These are phyloP conservation scores for Seladonia tumulorum DNA, from an alignment of 2,888 invertebrate genomes.

Conservation along the genomic window DNA sequence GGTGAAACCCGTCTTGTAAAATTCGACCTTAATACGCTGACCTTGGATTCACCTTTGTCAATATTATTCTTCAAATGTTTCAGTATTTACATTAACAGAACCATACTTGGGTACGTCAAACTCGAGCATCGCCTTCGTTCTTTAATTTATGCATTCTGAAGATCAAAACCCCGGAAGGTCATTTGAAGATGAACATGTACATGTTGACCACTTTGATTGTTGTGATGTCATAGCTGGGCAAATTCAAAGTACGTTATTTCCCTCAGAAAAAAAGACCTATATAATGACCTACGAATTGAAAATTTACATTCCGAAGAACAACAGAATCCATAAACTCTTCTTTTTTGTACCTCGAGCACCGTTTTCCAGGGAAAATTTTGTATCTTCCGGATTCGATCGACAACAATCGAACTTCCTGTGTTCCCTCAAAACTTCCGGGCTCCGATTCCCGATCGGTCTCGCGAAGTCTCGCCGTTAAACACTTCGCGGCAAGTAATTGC, in stretches of 20 bases:
- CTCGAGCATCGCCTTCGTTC: background rate
- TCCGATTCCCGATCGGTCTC: background rate
- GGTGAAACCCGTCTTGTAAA: too few relatives aligned
- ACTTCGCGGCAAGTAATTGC: background rate
- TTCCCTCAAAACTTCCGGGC: background rate
- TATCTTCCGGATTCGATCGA: background rate
- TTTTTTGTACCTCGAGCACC: background rate
- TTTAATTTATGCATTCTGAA: background rate
- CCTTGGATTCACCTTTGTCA: background rate
- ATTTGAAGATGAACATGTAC: background rate
- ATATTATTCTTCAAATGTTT: background rate
- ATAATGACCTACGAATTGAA: too few relatives aligned
- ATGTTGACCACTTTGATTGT: too few relatives aligned
- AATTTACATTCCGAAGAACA: background rate
- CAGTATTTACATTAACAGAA: too few relatives aligned
- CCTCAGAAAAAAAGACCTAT: too few relatives aligned
- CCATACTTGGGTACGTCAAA: too few relatives aligned
- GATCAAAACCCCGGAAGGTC: background rate
- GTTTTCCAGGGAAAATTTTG: background rate
- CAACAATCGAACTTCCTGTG: background rate
- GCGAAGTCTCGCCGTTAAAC: background rate
- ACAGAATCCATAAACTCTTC: background rate
- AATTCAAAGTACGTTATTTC: too few relatives aligned
- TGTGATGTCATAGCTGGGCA: too few relatives aligned
- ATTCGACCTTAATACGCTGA: too few relatives aligned